Percentiles rank a stretch among this genome's conserved stretches.
Evolutionary conservation across 2,888 invertebrate genomes (phyloP).

Genomic region (Trisateles emortualis): DNA sequence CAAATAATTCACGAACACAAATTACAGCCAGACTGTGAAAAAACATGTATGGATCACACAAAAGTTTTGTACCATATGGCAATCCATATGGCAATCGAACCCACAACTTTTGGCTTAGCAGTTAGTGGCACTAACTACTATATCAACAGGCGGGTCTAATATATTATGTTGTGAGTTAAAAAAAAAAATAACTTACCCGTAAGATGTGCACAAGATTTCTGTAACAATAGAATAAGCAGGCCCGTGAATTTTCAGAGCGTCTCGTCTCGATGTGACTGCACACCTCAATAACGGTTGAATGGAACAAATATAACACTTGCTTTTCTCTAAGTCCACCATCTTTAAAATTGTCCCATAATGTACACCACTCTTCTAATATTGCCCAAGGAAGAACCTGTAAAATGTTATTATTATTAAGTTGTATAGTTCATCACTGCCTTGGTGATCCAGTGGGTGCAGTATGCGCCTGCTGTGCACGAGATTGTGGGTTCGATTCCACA

Average conservation of each 20-base stretch:
- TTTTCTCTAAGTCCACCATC: conserved; percentile 22
- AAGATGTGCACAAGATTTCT: conserved; percentile 65
- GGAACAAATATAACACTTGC: conserved; percentile 42
- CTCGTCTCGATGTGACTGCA: conserved; percentile 57
- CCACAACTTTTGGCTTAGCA: no score
- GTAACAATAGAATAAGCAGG: conserved; percentile 70
- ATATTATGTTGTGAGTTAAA: background rate
- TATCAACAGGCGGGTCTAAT: no score
- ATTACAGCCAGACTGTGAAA: background rate
- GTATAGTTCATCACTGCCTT: no score
- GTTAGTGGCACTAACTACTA: no score
- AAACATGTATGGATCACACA: no score
- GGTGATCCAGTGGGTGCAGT: no score
- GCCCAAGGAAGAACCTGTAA: conserved; percentile 68
- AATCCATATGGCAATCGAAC: background rate
- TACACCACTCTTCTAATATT: conserved; percentile 70
- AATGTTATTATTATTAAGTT: no score
- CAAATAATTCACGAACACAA: no score
- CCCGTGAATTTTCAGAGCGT: conserved; percentile 58
- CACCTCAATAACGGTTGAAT: conserved; percentile 59
- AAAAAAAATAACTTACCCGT: conserved; percentile 58
- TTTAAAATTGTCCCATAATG: conserved; percentile 69
- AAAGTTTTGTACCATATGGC: no score
- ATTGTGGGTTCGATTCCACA: no score
- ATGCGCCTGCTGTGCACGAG: no score